These are phyloP conservation scores for Hyperoodon ampullatus DNA, from an alignment of 2,113 vertebrate genomes.

Conservation along the genomic window DNA sequence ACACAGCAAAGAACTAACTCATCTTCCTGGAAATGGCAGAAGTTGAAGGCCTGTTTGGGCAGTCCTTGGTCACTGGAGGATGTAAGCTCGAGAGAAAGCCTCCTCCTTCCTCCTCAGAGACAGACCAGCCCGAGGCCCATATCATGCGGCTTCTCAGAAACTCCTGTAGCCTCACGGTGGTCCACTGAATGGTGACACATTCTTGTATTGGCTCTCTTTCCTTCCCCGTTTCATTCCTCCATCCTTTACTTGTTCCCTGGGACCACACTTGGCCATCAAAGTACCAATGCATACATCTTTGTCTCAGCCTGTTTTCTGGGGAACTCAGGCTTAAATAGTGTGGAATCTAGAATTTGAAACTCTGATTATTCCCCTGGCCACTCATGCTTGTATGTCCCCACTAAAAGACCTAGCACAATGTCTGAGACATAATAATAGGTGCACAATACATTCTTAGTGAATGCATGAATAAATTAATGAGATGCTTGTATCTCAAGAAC, in stretches of 20 bases:
- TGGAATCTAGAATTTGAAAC: background rate
- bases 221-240: accelerated
- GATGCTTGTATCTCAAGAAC: background rate
- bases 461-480: background rate
- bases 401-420: no score
- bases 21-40: background rate
- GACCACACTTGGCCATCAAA: no score
- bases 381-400: no score
- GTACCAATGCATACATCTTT: background rate
- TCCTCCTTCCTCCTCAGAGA: background rate
- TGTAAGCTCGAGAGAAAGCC: accelerated
- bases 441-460: background rate
- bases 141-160: accelerated
- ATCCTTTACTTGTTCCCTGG: background rate
- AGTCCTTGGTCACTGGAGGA: background rate
- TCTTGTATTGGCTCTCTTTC: background rate
- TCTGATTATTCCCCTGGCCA: background rate
- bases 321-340: background rate
- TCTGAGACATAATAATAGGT: background rate
- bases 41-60: no score
- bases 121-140: background rate
- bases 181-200: accelerated
- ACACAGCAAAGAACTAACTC: background rate
- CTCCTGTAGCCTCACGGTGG: background rate
- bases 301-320: background rate